Percentiles rank a stretch among this genome's conserved stretches.
Evolutionary conservation across 2,797 vertebrate species (phyloP).

Genomic region (Poeciliopsis infans): DNA sequence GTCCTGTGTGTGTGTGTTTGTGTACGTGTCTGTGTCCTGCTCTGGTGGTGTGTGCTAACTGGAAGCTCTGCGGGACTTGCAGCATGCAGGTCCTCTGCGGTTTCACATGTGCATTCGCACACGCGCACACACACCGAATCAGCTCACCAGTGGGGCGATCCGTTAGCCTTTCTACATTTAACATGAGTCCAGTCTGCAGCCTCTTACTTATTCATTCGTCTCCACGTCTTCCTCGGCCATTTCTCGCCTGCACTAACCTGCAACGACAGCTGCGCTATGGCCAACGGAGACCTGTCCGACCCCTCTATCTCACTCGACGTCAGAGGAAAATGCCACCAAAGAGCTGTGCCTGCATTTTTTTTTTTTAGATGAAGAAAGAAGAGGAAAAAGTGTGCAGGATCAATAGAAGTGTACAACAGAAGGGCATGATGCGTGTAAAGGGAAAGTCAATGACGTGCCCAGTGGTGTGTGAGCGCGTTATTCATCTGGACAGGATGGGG

Average conservation of each 20-base stretch:
- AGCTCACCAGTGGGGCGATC: constrained; percentile 86
- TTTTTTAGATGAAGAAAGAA: constrained; percentile 13
- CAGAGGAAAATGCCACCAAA: constrained; percentile 32
- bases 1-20: constrained; percentile 72
- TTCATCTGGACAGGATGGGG: constrained; percentile 55
- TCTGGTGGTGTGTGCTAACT: constrained; percentile 76
- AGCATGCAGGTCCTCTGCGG: constrained; percentile 63
- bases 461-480: constrained; percentile 62
- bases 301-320: constrained; percentile 63
- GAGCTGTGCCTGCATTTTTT: constrained; percentile 44
- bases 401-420: constrained; percentile 34
- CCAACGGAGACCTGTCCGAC: constrained; percentile 59
- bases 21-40: constrained; percentile 50
- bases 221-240: constrained; percentile 61
- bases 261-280: constrained; percentile 75
- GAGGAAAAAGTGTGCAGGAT: constrained; percentile 30
- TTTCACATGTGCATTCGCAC: constrained; percentile 53
- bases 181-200: constrained; percentile 83
- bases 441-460: constrained; percentile 40
- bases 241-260: constrained; percentile 71
- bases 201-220: constrained; percentile 81
- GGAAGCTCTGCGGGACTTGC: constrained; percentile 69
- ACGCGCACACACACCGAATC: constrained; percentile 56
- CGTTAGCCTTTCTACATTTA: constrained; percentile 92
- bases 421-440: constrained; percentile 13